Conservation (phyloP, 2,888 invertebrate genomes). For the Drosophila longiperda region DNA sequence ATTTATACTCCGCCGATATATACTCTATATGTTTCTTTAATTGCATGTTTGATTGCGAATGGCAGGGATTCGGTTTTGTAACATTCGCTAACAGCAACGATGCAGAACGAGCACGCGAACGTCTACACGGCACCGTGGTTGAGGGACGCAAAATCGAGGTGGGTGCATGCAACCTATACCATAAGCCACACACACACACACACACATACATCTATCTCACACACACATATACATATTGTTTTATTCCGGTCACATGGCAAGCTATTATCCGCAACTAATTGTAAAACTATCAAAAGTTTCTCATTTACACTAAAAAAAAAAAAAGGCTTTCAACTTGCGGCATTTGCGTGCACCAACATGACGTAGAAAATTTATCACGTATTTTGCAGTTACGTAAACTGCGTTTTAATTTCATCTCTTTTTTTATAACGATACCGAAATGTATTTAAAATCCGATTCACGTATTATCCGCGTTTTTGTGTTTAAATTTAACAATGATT, state of each 20-base stretch:
- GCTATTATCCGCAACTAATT: slow-evolving; percentile 62
- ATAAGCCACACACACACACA: slow-evolving; percentile 30
- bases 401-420: background rate
- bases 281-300: slow-evolving; percentile 56
- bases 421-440: background rate
- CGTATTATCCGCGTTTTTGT: slow-evolving; percentile 45
- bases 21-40: slow-evolving; percentile 81
- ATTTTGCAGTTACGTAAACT: slow-evolving; percentile 9
- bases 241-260: slow-evolving; percentile 42
- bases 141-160: slow-evolving; percentile 99
- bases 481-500: slow-evolving; percentile 61
- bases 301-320: slow-evolving; percentile 36
- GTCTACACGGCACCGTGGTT: slow-evolving; percentile 99
- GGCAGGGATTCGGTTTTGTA: slow-evolving; percentile 99
- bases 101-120: slow-evolving; percentile 99
- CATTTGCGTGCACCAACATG: slow-evolving; percentile 54
- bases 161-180: slow-evolving; percentile 92
- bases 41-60: slow-evolving; percentile 82
- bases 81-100: slow-evolving; percentile 99
- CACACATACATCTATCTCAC: slow-evolving; percentile 22
- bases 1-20: slow-evolving; percentile 52
- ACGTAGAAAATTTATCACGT: slow-evolving; percentile 29
- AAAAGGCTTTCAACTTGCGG: slow-evolving; percentile 45
- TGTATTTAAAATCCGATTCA: slow-evolving; percentile 39
- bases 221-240: slow-evolving; percentile 12